Conservation (phyloP, 1,140 invertebrate species). For the Bombus sylvicola region DNA sequence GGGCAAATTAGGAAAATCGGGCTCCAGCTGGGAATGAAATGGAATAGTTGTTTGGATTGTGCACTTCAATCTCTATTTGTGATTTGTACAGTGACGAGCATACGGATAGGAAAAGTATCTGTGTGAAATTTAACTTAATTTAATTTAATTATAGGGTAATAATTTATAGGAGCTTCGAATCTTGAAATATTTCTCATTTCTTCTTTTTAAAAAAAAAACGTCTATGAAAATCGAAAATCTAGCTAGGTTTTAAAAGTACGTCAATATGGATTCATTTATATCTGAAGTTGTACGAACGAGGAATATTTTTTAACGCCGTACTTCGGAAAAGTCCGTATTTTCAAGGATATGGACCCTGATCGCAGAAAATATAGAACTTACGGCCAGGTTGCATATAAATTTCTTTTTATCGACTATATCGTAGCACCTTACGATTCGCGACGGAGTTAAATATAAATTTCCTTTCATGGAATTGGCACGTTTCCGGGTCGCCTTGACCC, state of each 20-base stretch:
- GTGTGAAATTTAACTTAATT: no score
- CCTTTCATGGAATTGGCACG: constrained; percentile 38
- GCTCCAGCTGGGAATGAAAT: not conserved
- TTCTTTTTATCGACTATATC: constrained; percentile 47
- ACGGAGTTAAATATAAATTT: constrained; percentile 40
- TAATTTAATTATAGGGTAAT: no score
- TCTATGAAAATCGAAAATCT: not conserved
- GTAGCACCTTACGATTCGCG: constrained; percentile 20
- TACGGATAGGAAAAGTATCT: no score
- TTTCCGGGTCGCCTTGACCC: not conserved
- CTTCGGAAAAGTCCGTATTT: not conserved
- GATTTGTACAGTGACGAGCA: no score
- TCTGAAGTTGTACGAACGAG: no score
- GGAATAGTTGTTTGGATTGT: not conserved
- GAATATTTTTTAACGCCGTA: not conserved
- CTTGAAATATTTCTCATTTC: not conserved
- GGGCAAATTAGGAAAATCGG: not conserved
- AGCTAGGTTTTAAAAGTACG: no score
- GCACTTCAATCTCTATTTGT: no score
- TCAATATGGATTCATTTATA: no score
- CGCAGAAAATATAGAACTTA: not conserved
- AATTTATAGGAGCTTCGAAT: not conserved
- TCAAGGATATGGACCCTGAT: constrained; percentile 22
- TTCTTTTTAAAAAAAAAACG: not conserved
- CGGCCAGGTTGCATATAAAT: constrained; percentile 21